Conservation (phyloP, 2,888 invertebrate species). For the Vesta saturnalis region DNA sequence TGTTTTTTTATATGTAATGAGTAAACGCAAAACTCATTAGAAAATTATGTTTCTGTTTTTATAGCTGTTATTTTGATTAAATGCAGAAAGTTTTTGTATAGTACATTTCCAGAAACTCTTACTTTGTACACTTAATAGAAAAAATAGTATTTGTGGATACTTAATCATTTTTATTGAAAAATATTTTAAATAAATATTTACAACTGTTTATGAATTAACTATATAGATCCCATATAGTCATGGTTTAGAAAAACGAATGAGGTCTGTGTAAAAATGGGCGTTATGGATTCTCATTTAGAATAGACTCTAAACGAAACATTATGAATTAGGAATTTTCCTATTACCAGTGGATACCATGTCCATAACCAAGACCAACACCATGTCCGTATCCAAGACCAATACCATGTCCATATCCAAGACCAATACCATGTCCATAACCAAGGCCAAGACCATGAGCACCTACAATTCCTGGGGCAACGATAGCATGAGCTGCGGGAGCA, state of each 20-base stretch:
- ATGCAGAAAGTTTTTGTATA: background rate
- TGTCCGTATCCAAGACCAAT: conserved; percentile 9
- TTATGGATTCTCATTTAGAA: background rate
- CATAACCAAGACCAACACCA: conserved; percentile 15
- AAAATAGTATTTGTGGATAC: background rate
- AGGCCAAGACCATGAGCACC: conserved; percentile 12
- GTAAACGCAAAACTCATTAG: too few species aligned
- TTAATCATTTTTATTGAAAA: background rate
- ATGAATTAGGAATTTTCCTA: background rate
- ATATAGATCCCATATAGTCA: conserved; percentile 3
- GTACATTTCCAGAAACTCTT: too few species aligned
- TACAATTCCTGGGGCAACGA: conserved; percentile 8
- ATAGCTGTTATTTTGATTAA: too few species aligned
- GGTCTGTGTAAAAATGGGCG: background rate
- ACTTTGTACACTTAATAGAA: background rate
- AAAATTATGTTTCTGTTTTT: too few species aligned
- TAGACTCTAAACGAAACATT: background rate
- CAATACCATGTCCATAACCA: too few species aligned
- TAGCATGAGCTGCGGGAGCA: background rate
- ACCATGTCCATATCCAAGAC: conserved; percentile 20
- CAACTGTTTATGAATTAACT: conserved; percentile 1
- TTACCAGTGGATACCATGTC: conserved; percentile 5
- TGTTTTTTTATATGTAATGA: too few species aligned
- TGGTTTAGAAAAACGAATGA: background rate
- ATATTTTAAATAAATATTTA: conserved; percentile 8